phyloP scores from a whole-genome alignment of 35 echinoderm and acorn worm species.

The Chiridota heheva region DNA sequence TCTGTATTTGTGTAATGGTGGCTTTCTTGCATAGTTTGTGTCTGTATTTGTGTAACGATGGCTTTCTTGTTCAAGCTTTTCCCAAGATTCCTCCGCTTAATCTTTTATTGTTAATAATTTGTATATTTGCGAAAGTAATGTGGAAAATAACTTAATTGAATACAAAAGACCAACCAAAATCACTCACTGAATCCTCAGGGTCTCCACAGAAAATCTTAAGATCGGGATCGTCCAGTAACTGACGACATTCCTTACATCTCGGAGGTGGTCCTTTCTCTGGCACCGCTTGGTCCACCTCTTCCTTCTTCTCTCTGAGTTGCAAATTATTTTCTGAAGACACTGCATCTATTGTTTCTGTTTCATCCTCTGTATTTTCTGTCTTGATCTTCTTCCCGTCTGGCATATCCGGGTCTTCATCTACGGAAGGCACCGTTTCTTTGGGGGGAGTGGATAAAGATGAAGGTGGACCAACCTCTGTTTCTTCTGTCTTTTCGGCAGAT shows the following conservation, averaged over 20 bases:
- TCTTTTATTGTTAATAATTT: too few relatives aligned
- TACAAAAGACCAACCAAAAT: neutral
- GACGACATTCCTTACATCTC: conserved; percentile 87
- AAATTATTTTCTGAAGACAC: neutral
- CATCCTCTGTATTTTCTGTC: conserved; percentile 48
- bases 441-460: neutral
- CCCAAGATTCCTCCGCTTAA: too few relatives aligned
- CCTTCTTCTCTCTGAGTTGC: conserved; percentile 18
- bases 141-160: too few relatives aligned
- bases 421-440: neutral
- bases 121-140: too few relatives aligned
- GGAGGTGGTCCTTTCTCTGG: conserved; percentile 50
- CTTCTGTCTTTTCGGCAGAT: neutral
- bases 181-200: conserved; percentile 93
- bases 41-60: too few relatives aligned
- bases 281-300: conserved; percentile 35
- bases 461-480: neutral
- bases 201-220: conserved; percentile 90
- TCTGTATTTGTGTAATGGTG: too few relatives aligned
- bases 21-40: too few relatives aligned
- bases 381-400: conserved; percentile 63
- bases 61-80: too few relatives aligned
- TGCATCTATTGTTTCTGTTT: conserved; percentile 18
- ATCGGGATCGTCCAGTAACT: conserved; percentile 84
- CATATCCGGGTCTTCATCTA: conserved; percentile 33